A percentile compares a stretch with the other conserved stretches of the same genome.
These are phyloP conservation scores for Xenopus petersii DNA, from an alignment of 2,797 vertebrate genomes.

Conservation along the genomic window DNA sequence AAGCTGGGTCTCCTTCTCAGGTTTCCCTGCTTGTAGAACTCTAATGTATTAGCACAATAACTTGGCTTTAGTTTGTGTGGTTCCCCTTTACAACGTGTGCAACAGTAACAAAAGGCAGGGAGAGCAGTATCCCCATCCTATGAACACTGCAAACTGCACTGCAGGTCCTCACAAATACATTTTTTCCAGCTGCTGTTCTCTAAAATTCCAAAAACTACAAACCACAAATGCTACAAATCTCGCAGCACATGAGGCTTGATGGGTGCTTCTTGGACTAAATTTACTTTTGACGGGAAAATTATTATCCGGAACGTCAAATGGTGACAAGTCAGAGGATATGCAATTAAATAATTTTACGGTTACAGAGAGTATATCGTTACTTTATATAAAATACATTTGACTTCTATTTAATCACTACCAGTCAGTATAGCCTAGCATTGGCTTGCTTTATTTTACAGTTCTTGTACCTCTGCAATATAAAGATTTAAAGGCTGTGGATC, in stretches of 20 bases:
- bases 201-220: conserved; percentile 32
- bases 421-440: no score
- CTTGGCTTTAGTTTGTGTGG: conserved; percentile 48
- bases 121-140: conserved; percentile 10
- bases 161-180: background rate
- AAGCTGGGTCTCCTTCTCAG: conserved; percentile 58
- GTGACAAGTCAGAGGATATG: background rate
- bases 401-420: no score
- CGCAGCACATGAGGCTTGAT: background rate
- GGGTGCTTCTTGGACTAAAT: conserved; percentile 31
- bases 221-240: background rate
- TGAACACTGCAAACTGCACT: background rate
- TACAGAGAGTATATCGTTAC: background rate
- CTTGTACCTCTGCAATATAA: no score
- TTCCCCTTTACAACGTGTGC: conserved; percentile 33
- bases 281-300: conserved; percentile 9
- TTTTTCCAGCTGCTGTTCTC: conserved; percentile 44
- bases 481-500: no score
- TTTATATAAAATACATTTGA: no score
- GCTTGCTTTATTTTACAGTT: no score
- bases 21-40: conserved; percentile 56
- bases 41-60: conserved; percentile 32
- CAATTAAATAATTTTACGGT: background rate
- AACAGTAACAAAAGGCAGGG: conserved; percentile 19
- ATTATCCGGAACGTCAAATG: conserved; percentile 3